phyloP scores from a whole-genome alignment of 2,113 vertebrate genomes.

The Crotalus tigris region DNA sequence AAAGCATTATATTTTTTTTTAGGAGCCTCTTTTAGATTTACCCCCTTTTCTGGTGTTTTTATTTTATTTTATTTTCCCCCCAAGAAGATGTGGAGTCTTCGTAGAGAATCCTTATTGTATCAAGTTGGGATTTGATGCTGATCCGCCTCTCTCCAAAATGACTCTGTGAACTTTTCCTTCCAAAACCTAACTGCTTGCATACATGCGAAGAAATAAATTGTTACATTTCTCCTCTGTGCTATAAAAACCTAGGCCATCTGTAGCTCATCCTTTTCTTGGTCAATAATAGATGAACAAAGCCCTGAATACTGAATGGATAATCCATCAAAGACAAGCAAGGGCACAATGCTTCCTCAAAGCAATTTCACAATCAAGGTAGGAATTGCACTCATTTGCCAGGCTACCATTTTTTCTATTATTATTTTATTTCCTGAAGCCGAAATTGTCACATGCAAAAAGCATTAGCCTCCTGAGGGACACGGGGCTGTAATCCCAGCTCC shows the following conservation, averaged over 20 bases:
- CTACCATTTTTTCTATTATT: background rate
- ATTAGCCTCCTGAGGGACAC: conserved; percentile 42
- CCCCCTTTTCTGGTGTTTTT: background rate
- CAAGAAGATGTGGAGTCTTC: background rate
- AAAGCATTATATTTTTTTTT: background rate
- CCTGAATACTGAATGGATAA: conserved; percentile 46
- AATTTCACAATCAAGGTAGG: conserved; percentile 46
- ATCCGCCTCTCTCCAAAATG: conserved; percentile 20
- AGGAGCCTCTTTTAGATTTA: background rate
- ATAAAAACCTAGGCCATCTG: conserved; percentile 47
- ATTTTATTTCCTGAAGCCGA: conserved; percentile 40
- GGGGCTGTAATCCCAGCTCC: conserved; percentile 38
- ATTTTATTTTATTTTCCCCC: background rate
- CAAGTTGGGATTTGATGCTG: conserved; percentile 15
- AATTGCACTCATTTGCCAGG: conserved; percentile 39
- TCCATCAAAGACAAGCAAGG: conserved; percentile 52
- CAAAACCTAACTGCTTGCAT: conserved; percentile 55
- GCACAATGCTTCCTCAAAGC: conserved; percentile 46
- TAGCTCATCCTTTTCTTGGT: conserved; percentile 50
- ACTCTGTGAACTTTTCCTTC: conserved; percentile 49
- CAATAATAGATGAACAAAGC: conserved; percentile 57
- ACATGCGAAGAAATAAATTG: conserved; percentile 49
- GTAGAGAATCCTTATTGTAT: background rate
- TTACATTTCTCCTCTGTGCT: conserved; percentile 33
- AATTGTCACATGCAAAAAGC: conserved; percentile 47